These are phyloP conservation scores for Nyctereutes procyonoides DNA, from an alignment of 2,113 vertebrate genomes.

Conservation along the genomic window DNA sequence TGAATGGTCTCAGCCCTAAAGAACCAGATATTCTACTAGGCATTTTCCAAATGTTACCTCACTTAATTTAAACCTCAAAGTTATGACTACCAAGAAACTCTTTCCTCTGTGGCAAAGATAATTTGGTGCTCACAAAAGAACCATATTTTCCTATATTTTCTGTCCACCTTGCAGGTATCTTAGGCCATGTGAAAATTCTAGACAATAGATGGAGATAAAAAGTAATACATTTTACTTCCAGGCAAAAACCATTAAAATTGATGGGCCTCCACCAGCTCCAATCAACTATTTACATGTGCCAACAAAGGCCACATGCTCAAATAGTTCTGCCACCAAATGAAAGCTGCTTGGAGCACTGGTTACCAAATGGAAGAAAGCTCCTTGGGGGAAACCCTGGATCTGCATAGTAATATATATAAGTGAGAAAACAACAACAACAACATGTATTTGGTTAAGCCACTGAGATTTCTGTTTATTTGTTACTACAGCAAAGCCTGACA, in stretches of 20 bases:
- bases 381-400: neutral
- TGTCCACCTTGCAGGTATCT: neutral
- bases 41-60: neutral
- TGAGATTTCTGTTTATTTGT: neutral
- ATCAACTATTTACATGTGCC: neutral
- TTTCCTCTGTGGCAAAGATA: neutral
- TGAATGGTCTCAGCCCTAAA: neutral
- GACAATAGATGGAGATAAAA: neutral
- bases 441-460: neutral
- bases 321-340: neutral
- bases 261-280: neutral
- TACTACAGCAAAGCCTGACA: neutral
- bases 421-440: neutral
- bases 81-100: neutral
- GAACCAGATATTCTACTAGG: neutral
- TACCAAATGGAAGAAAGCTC: neutral
- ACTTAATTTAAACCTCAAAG: slow-evolving; percentile 12
- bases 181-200: neutral
- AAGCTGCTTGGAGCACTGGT: neutral
- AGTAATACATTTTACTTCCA: neutral
- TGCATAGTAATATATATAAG: neutral
- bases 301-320: neutral
- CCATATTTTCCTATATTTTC: neutral
- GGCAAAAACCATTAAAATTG: neutral
- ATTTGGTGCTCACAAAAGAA: neutral